phyloP scores from a whole-genome alignment of 2,797 vertebrate genomes.

The Poeciliopsis gracilis region DNA sequence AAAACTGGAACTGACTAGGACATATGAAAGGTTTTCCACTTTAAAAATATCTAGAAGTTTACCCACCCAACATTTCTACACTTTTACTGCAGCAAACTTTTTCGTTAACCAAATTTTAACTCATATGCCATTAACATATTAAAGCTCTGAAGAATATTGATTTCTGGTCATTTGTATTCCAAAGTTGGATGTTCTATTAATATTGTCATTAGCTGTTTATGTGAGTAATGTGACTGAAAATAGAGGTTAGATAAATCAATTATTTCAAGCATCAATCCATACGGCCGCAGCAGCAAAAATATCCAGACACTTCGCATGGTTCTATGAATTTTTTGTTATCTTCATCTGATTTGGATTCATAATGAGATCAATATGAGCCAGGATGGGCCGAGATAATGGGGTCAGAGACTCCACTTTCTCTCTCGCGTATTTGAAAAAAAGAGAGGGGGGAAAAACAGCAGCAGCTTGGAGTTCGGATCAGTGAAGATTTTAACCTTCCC shows the following conservation, averaged over 20 bases:
- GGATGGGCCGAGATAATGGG: slow-evolving; percentile 55
- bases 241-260: slow-evolving; percentile 34
- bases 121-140: neutral
- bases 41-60: too few species aligned
- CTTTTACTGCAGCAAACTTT: too few species aligned
- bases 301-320: slow-evolving; percentile 14
- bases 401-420: slow-evolving; percentile 38
- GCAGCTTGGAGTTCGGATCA: slow-evolving; percentile 74
- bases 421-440: slow-evolving; percentile 14
- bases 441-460: slow-evolving; percentile 40
- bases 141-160: neutral
- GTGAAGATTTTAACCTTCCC: slow-evolving; percentile 73
- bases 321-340: slow-evolving; percentile 68
- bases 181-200: slow-evolving; percentile 21
- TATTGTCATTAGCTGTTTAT: slow-evolving; percentile 28
- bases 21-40: neutral
- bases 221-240: neutral
- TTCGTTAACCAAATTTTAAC: neutral
- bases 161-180: slow-evolving; percentile 6
- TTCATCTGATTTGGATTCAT: slow-evolving; percentile 54
- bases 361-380: slow-evolving; percentile 71
- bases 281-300: slow-evolving; percentile 24
- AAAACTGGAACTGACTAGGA: slow-evolving; percentile 43
- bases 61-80: too few species aligned
- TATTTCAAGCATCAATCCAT: slow-evolving; percentile 36